Percentiles rank a stretch among this genome's conserved stretches.
Evolutionary conservation across 2,888 invertebrate species (phyloP).

Genomic region (Flexamia atlantica): DNA sequence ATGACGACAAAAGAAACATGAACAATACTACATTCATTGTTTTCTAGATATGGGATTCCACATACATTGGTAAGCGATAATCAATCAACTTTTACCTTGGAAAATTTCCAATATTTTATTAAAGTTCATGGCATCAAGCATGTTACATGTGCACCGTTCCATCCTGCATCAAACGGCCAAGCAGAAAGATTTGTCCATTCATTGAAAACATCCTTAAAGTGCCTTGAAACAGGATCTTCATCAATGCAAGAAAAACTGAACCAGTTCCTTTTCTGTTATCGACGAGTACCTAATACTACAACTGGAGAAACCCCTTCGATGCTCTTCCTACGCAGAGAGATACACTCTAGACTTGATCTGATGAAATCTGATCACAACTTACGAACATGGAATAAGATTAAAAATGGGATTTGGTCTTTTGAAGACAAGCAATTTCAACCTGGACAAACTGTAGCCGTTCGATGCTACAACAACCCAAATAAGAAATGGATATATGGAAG

Average conservation of each 20-base stretch:
- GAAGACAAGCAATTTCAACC: neutral
- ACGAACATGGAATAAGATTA: neutral
- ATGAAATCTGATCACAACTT: constrained; percentile 5
- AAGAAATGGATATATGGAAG: neutral
- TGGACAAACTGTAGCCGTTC: neutral
- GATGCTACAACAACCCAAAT: neutral
- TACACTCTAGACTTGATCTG: neutral
- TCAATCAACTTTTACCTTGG: neutral
- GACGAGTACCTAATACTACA: neutral
- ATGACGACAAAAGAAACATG: neutral
- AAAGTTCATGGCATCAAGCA: neutral
- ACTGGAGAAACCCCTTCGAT: neutral
- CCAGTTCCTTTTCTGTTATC: too few relatives aligned
- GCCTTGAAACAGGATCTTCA: too few relatives aligned
- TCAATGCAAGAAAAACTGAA: too few relatives aligned
- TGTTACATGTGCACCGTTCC: constrained; percentile 60
- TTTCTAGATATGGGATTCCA: neutral
- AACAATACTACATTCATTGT: neutral
- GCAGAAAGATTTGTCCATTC: constrained; percentile 9
- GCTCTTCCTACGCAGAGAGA: constrained; percentile 27
- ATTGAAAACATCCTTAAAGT: neutral
- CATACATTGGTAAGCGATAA: neutral
- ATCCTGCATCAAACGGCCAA: constrained; percentile 57
- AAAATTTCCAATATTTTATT: neutral
- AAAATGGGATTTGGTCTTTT: neutral